phyloP scores from a whole-genome alignment of 2,888 invertebrate genomes.

The Hemistola chrysoprasaria region DNA sequence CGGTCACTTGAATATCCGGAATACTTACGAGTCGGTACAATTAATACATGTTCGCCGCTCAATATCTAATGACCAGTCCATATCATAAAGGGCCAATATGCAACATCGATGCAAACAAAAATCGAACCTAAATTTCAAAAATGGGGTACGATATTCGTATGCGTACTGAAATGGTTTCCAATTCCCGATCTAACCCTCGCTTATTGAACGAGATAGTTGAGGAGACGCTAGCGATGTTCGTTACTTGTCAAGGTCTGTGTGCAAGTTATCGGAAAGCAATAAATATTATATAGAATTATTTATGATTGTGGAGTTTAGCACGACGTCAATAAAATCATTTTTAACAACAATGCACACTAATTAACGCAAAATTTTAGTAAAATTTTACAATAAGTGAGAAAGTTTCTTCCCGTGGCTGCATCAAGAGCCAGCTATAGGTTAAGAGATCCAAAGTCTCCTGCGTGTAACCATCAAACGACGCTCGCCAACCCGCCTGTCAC shows the following conservation, averaged over 20 bases:
- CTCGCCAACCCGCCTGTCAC: too few relatives aligned
- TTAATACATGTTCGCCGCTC: slow-evolving; percentile 52
- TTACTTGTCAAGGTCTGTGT: slow-evolving; percentile 1
- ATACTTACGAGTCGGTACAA: slow-evolving; percentile 55
- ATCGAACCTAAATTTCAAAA: slow-evolving; percentile 35
- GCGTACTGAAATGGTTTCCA: slow-evolving; percentile 34
- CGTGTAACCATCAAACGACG: too few relatives aligned
- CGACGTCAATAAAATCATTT: too few relatives aligned
- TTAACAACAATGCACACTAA: too few relatives aligned
- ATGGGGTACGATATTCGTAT: slow-evolving; percentile 42
- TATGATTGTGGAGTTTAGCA: too few relatives aligned
- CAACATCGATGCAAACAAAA: slow-evolving; percentile 37
- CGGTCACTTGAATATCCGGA: slow-evolving; percentile 51
- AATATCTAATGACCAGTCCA: slow-evolving; percentile 45
- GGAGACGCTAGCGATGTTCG: slow-evolving; percentile 18
- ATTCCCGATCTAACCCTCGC: slow-evolving; percentile 59
- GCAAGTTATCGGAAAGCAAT: too few relatives aligned
- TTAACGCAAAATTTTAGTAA: too few relatives aligned
- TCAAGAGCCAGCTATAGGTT: too few relatives aligned
- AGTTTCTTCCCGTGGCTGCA: too few relatives aligned
- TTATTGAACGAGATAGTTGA: slow-evolving; percentile 48
- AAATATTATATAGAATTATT: too few relatives aligned
- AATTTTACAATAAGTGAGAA: too few relatives aligned
- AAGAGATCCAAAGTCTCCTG: too few relatives aligned
- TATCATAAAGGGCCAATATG: slow-evolving; percentile 38